Evolutionary conservation across 2,113 vertebrate species (phyloP).

Genomic region (Grallaria varia): DNA sequence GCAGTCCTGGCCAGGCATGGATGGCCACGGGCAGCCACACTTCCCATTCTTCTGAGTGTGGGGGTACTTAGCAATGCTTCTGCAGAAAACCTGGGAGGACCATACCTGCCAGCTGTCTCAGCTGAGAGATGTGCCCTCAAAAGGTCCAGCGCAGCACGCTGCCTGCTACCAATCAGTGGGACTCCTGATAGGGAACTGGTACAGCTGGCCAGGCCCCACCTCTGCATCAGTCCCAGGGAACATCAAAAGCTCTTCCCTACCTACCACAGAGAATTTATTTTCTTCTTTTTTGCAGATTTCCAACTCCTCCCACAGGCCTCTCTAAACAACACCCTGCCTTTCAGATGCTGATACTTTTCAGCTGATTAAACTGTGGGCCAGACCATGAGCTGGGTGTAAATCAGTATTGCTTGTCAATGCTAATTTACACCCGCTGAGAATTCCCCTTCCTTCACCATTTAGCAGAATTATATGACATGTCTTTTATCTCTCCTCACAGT

Average conservation of each 20-base stretch:
- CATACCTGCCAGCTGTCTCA: background rate
- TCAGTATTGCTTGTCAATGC: background rate
- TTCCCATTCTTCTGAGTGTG: background rate
- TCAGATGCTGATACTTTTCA: constrained; percentile 33
- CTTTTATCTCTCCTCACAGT: constrained; percentile 15
- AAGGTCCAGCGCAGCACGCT: background rate
- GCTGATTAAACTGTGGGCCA: background rate
- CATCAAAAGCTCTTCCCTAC: background rate
- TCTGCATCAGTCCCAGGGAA: background rate
- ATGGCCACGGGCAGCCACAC: rapidly evolving
- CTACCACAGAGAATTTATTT: background rate
- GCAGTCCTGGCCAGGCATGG: rapidly evolving
- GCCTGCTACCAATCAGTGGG: background rate
- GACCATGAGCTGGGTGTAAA: background rate
- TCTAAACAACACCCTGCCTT: background rate
- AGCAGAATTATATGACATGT: constrained; percentile 26
- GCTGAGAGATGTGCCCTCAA: background rate
- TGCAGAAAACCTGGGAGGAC: background rate
- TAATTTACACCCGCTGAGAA: constrained; percentile 36
- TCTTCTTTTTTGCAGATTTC: background rate
- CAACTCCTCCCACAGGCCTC: background rate
- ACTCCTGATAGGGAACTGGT: background rate
- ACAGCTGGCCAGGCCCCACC: background rate
- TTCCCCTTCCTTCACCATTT: constrained; percentile 19
- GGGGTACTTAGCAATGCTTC: background rate